Conservation (phyloP, 1,140 invertebrate species). For the Platyura marginata region DNA sequence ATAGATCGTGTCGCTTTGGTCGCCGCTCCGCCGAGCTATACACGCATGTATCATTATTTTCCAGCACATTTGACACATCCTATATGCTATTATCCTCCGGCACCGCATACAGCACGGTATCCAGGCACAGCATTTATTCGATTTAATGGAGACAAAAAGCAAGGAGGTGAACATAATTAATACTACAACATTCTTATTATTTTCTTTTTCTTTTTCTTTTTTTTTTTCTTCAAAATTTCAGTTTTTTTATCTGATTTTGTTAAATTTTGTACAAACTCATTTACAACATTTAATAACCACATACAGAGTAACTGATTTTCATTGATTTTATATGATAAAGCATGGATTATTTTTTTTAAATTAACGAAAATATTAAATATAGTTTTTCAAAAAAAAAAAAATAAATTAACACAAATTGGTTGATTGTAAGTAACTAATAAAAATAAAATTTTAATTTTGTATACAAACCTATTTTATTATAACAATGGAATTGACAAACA, state of each 20-base stretch:
- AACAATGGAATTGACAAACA: too few relatives aligned
- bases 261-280: not conserved
- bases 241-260: not conserved
- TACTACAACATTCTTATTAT: conserved; percentile 10
- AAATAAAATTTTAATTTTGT: too few relatives aligned
- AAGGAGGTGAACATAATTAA: not conserved
- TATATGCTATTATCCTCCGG: conserved; percentile 24
- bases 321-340: too few relatives aligned
- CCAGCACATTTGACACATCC: conserved; percentile 26
- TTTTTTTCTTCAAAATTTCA: not conserved
- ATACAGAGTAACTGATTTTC: too few relatives aligned
- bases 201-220: not conserved
- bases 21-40: conserved; percentile 30
- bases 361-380: too few relatives aligned
- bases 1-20: conserved; percentile 28
- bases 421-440: too few relatives aligned
- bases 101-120: conserved; percentile 4
- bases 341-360: too few relatives aligned
- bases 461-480: too few relatives aligned
- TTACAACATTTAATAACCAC: too few relatives aligned
- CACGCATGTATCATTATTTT: conserved; percentile 31
- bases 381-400: too few relatives aligned
- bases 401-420: too few relatives aligned
- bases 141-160: not conserved
- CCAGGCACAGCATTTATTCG: not conserved